These are phyloP conservation scores for Pemphredon lugubris DNA, from an alignment of 2,888 invertebrate species.

Conservation along the genomic window DNA sequence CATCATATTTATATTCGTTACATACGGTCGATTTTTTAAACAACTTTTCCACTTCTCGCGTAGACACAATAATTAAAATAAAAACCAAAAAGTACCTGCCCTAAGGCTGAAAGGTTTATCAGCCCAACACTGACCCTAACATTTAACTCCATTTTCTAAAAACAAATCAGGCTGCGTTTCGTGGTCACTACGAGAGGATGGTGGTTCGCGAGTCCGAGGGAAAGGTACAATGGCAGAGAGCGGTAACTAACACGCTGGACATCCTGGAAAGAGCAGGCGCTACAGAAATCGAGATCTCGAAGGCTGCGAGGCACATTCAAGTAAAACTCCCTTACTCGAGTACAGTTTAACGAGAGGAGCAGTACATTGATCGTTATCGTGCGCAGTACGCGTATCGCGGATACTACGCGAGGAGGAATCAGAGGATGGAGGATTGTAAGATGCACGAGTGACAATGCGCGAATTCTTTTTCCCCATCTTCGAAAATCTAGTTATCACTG, in stretches of 20 bases:
- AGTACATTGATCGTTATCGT: conserved; percentile 1
- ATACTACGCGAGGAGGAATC: conserved; percentile 68
- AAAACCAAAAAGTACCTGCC: no score
- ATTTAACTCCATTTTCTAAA: no score
- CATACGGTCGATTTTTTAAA: no score
- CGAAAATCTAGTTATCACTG: not conserved
- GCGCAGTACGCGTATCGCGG: conserved; percentile 69
- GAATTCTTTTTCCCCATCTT: not conserved
- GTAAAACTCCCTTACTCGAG: conserved; percentile 47
- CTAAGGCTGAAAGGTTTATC: no score
- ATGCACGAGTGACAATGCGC: not conserved
- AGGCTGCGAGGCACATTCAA: conserved; percentile 68
- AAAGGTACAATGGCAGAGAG: conserved; percentile 74
- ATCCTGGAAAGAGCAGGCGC: conserved; percentile 72
- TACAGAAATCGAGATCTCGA: conserved; percentile 65
- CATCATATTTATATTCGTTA: no score
- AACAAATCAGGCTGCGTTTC: conserved; percentile 71
- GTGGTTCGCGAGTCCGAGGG: conserved; percentile 66
- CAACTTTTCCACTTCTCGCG: no score
- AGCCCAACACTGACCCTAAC: no score
- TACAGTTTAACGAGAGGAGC: no score
- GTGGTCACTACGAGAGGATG: conserved; percentile 73
- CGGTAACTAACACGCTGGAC: conserved; percentile 70
- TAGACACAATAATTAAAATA: no score
- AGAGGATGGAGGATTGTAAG: conserved; percentile 55